Conservation (phyloP, 2,888 invertebrate genomes). For the Philhelius pedissequus region DNA sequence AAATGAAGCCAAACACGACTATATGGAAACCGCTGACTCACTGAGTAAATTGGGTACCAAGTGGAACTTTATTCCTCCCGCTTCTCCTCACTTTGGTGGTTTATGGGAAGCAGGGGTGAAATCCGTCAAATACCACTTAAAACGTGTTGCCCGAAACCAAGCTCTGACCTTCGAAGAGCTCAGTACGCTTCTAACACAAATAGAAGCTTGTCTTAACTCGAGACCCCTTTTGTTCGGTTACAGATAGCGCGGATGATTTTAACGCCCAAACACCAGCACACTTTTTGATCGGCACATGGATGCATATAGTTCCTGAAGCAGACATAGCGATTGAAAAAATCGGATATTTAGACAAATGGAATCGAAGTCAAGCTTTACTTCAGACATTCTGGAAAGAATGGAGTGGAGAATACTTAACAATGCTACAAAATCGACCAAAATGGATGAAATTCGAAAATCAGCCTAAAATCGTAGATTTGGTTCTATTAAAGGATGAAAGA, state of each 20-base stretch:
- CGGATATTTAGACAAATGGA: neutral
- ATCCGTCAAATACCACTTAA: too few species aligned
- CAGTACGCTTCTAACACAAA: conserved; percentile 50
- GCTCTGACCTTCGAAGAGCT: conserved; percentile 29
- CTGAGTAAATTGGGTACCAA: conserved; percentile 28
- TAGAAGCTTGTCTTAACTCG: too few species aligned
- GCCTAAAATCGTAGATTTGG: too few species aligned
- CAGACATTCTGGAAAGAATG: too few species aligned
- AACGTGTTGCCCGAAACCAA: neutral
- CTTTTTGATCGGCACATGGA: neutral
- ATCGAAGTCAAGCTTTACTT: too few species aligned
- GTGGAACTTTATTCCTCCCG: too few species aligned
- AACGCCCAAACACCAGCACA: neutral
- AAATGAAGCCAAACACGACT: neutral
- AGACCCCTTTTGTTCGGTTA: neutral
- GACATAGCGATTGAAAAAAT: neutral
- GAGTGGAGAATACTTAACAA: too few species aligned
- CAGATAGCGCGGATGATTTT: neutral
- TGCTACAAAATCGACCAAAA: too few species aligned
- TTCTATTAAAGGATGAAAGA: neutral
- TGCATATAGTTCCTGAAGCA: neutral
- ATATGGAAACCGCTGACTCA: neutral
- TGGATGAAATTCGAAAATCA: too few species aligned
- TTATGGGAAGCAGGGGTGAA: too few species aligned
- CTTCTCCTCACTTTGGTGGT: too few species aligned